phyloP scores from a whole-genome alignment of 2,113 vertebrate species.

The Cyanistes caeruleus region DNA sequence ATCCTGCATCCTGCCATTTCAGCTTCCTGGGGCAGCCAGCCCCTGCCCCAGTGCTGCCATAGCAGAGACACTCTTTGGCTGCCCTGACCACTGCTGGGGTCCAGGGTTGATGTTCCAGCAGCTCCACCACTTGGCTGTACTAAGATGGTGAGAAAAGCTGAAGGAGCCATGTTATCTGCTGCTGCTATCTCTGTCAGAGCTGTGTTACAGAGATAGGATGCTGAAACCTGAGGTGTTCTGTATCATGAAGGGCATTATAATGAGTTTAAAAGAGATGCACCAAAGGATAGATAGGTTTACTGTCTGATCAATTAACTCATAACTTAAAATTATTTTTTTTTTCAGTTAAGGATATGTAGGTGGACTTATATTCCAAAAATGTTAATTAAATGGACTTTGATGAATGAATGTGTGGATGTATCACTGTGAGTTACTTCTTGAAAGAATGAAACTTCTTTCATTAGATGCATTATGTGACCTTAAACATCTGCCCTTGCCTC shows the following conservation, averaged over 20 bases:
- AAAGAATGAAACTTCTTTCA: neutral
- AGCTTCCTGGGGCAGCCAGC: rapidly evolving
- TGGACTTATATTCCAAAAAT: neutral
- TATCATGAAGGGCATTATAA: neutral
- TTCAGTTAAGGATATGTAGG: neutral
- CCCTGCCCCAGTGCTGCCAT: rapidly evolving
- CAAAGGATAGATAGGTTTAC: neutral
- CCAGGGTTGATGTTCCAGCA: rapidly evolving
- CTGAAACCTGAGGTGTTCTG: neutral
- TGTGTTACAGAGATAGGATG: neutral
- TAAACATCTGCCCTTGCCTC: neutral
- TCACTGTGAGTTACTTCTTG: neutral
- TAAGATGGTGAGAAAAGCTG: neutral
- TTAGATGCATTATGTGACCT: neutral
- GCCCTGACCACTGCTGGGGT: neutral
- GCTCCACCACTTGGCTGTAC: neutral
- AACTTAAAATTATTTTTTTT: neutral
- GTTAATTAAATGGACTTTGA: neutral
- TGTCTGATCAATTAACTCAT: neutral
- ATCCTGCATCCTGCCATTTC: neutral
- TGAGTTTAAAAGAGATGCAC: neutral
- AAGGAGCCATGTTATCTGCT: neutral
- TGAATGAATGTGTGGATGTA: neutral
- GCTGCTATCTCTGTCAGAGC: neutral
- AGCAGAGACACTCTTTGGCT: rapidly evolving